Percentiles rank a stretch among this genome's conserved stretches.
phyloP scores from a whole-genome alignment of 2,888 invertebrate genomes.

The Dryobotodes eremita region DNA sequence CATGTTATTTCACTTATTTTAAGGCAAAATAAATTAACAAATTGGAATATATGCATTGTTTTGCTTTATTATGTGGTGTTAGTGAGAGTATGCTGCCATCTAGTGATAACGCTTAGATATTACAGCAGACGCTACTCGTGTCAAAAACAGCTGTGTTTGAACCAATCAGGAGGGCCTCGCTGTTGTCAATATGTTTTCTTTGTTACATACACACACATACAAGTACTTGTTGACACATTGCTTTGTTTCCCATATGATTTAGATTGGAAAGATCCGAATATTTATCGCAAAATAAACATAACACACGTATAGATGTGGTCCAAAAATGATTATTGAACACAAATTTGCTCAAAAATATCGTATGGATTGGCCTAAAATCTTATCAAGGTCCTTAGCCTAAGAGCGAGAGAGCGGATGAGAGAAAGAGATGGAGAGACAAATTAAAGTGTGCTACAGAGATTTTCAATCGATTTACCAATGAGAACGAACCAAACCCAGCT shows the following conservation, averaged over 20 bases:
- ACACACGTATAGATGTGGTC: slow-evolving; percentile 22
- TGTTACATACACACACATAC: slow-evolving; percentile 77
- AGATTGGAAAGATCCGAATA: slow-evolving; percentile 66
- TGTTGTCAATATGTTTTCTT: slow-evolving; percentile 82
- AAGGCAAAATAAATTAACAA: not conserved
- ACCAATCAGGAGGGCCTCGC: slow-evolving; percentile 79
- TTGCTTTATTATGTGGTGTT: slow-evolving; percentile 73
- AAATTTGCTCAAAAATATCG: slow-evolving; percentile 61
- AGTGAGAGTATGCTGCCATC: slow-evolving; percentile 79
- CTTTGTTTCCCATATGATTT: slow-evolving; percentile 88
- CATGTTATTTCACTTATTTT: not conserved
- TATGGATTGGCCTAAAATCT: slow-evolving; percentile 68
- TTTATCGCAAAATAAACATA: slow-evolving; percentile 46
- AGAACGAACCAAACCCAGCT: slow-evolving; percentile 85
- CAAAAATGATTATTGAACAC: slow-evolving; percentile 52
- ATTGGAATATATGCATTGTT: not conserved
- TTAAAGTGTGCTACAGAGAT: slow-evolving; percentile 78
- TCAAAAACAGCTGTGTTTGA: slow-evolving; percentile 89
- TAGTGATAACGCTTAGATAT: slow-evolving; percentile 63
- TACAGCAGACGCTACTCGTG: slow-evolving; percentile 61
- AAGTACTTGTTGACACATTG: slow-evolving; percentile 82
- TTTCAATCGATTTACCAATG: slow-evolving; percentile 90
- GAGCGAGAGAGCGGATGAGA: slow-evolving; percentile 75
- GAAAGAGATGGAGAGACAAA: slow-evolving; percentile 76
- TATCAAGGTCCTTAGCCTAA: slow-evolving; percentile 81